A percentile compares a stretch with the other conserved stretches of the same genome.
Conservation (phyloP, 2,888 invertebrate genomes). For the Boloria euphrosyne region DNA sequence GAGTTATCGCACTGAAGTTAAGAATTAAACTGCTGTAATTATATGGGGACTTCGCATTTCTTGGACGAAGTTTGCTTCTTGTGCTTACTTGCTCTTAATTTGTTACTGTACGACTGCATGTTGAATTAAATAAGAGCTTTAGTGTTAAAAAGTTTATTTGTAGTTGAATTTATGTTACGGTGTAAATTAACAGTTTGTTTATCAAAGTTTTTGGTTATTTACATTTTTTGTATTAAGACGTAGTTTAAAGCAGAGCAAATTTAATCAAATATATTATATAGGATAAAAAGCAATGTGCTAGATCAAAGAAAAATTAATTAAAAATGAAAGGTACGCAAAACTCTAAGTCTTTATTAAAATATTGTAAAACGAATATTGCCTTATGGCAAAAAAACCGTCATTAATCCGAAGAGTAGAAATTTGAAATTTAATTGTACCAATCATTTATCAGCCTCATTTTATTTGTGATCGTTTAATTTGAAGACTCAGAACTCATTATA, state of each 20-base stretch:
- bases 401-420: constrained; percentile 2
- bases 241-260: background rate
- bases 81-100: constrained; percentile 17
- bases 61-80: constrained; percentile 20
- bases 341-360: no score
- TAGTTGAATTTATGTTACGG: background rate
- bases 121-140: constrained; percentile 1
- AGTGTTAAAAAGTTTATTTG: background rate
- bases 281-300: no score
- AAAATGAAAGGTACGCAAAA: no score
- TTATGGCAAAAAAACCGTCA: no score
- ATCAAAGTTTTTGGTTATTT: background rate
- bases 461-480: constrained; percentile 16
- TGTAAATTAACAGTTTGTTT: background rate
- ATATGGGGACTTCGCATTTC: constrained; percentile 26
- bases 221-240: background rate
- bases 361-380: no score
- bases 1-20: constrained; percentile 30
- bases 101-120: constrained; percentile 14
- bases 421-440: constrained; percentile 6
- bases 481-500: constrained; percentile 5
- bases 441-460: constrained; percentile 10
- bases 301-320: no score
- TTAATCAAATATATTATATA: no score
- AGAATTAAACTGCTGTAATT: constrained; percentile 37